A percentile compares a stretch with the other conserved stretches of the same genome.
These are phyloP conservation scores for Coelopa frigida DNA, from an alignment of 1,140 invertebrate genomes.

Conservation along the genomic window DNA sequence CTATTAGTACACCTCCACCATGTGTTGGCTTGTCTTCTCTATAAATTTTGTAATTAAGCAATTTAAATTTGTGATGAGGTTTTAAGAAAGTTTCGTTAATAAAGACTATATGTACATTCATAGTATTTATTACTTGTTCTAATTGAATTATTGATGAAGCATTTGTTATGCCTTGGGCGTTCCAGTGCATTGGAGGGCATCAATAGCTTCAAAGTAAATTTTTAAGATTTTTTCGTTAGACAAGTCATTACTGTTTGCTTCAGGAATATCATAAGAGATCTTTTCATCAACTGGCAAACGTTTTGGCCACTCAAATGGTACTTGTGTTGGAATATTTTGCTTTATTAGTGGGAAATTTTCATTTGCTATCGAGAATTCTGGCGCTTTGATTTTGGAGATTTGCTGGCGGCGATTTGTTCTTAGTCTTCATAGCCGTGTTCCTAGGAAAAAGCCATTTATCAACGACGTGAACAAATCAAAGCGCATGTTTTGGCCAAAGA, in stretches of 20 bases:
- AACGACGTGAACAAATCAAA: too few relatives aligned
- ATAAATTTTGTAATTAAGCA: background rate
- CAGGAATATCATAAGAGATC: too few relatives aligned
- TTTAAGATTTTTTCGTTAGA: conserved; percentile 2
- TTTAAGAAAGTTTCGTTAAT: conserved; percentile 3
- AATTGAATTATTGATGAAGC: background rate
- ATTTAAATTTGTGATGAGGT: background rate
- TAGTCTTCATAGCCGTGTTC: too few relatives aligned
- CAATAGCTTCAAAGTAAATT: background rate
- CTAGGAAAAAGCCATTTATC: too few relatives aligned
- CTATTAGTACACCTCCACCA: background rate
- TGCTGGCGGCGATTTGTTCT: too few relatives aligned
- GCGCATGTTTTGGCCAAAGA: too few relatives aligned
- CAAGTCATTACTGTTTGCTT: background rate
- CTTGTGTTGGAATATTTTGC: too few relatives aligned
- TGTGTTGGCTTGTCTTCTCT: background rate
- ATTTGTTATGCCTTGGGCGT: conserved; percentile 7
- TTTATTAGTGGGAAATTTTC: too few relatives aligned
- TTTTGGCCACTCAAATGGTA: too few relatives aligned
- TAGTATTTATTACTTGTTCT: background rate
- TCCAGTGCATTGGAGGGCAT: conserved; percentile 7
- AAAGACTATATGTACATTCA: background rate
- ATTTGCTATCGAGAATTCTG: too few relatives aligned
- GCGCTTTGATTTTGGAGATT: too few relatives aligned
- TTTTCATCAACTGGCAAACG: too few relatives aligned